Evolutionary conservation across 2,888 invertebrate species (phyloP).

Genomic region (Dynastes maya): DNA sequence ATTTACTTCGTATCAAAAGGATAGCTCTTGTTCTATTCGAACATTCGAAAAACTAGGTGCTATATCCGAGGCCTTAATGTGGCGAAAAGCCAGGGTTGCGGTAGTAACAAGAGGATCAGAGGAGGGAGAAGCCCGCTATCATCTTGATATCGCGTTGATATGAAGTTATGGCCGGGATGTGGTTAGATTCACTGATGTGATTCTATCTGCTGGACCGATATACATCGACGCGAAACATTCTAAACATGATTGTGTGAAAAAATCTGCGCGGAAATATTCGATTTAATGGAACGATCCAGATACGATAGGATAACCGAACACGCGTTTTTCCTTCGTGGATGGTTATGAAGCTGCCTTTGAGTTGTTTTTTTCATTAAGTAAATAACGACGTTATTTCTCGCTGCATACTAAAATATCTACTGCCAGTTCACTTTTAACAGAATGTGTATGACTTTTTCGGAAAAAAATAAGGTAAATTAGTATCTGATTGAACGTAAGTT

Average conservation of each 20-base stretch:
- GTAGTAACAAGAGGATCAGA: constrained; percentile 52
- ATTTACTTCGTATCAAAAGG: background rate
- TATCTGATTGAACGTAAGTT: too few relatives aligned
- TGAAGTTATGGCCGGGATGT: constrained; percentile 67
- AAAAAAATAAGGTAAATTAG: too few relatives aligned
- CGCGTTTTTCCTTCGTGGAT: constrained; percentile 7
- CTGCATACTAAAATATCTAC: too few relatives aligned
- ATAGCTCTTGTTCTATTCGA: background rate
- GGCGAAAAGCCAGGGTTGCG: constrained; percentile 30
- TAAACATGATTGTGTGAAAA: constrained; percentile 59
- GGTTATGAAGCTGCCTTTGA: constrained; percentile 12
- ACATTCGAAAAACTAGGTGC: constrained; percentile 25
- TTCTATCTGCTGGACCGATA: constrained; percentile 60
- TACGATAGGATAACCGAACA: constrained; percentile 26
- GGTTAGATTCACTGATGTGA: constrained; percentile 68
- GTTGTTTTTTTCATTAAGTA: constrained; percentile 7
- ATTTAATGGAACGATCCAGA: constrained; percentile 33
- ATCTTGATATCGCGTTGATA: constrained; percentile 67
- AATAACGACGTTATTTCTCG: too few relatives aligned
- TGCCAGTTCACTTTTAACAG: too few relatives aligned
- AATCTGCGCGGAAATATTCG: constrained; percentile 41
- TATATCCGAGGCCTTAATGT: constrained; percentile 31
- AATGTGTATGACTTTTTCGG: too few relatives aligned
- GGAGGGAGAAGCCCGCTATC: constrained; percentile 59
- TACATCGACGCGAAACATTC: constrained; percentile 60